A percentile compares a stretch with the other conserved stretches of the same genome.
phyloP scores from a whole-genome alignment of 64 coral and sea anemone species.

The Dendronephthya gigantea region DNA sequence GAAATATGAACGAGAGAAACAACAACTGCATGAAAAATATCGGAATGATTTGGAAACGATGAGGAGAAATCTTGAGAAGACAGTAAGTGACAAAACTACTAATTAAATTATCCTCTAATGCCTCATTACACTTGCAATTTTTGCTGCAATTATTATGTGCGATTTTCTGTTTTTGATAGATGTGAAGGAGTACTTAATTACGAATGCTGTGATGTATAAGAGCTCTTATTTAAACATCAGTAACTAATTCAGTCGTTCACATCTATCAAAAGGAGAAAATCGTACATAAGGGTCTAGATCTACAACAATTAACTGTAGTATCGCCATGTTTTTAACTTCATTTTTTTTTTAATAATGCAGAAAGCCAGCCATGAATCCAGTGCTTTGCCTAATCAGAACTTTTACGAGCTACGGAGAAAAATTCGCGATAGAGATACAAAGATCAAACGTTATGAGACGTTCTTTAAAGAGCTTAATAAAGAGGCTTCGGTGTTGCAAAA shows the following conservation, averaged over 20 bases:
- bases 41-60: not conserved
- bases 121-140: not conserved
- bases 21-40: not conserved
- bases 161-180: too few relatives aligned
- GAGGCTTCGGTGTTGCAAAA: not conserved
- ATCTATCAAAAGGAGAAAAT: too few relatives aligned
- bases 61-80: not conserved
- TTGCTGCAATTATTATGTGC: too few relatives aligned
- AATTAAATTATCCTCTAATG: not conserved
- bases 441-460: not conserved
- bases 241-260: too few relatives aligned
- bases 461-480: conserved; percentile 4
- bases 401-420: not conserved
- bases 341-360: not conserved
- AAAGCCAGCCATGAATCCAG: not conserved
- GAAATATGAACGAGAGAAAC: not conserved
- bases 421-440: not conserved
- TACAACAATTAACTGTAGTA: too few relatives aligned
- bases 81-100: too few relatives aligned
- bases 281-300: too few relatives aligned
- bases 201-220: too few relatives aligned
- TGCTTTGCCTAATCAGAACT: not conserved
- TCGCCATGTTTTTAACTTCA: too few relatives aligned
- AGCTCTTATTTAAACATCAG: too few relatives aligned
- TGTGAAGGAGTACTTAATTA: too few relatives aligned